phyloP scores from a whole-genome alignment of 2,797 vertebrate genomes.

The Leptatherina wallacei region DNA sequence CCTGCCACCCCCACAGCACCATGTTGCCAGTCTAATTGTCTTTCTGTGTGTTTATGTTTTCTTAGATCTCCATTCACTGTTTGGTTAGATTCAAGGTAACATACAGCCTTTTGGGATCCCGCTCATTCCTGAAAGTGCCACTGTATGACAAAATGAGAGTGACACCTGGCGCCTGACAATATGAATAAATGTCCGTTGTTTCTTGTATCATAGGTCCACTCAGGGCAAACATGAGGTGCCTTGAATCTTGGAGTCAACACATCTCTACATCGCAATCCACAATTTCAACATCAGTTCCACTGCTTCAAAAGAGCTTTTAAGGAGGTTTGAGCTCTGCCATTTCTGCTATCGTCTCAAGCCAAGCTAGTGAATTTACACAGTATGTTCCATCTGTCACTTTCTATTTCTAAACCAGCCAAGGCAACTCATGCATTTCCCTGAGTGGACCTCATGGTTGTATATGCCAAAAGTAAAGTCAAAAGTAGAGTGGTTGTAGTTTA shows the following conservation, averaged over 20 bases:
- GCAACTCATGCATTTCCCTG: constrained; percentile 29
- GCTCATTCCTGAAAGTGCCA: neutral
- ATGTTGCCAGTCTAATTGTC: too few relatives aligned
- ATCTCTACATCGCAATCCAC: neutral
- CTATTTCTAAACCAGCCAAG: constrained; percentile 51
- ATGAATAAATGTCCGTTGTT: neutral
- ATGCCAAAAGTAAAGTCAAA: constrained; percentile 36
- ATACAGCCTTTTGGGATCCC: neutral
- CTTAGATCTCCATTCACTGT: too few relatives aligned
- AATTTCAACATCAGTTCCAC: constrained; percentile 5
- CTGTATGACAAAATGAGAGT: neutral
- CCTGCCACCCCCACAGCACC: too few relatives aligned
- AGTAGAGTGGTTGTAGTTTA: constrained; percentile 32
- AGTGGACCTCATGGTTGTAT: constrained; percentile 11
- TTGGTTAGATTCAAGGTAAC: neutral
- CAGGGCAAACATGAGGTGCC: neutral
- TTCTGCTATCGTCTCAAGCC: constrained; percentile 25
- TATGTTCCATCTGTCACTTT: constrained; percentile 64
- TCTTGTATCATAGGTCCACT: neutral
- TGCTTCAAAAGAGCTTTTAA: neutral
- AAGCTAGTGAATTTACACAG: constrained; percentile 35
- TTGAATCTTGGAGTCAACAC: neutral
- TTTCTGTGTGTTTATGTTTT: too few relatives aligned
- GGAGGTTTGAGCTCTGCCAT: constrained; percentile 7
- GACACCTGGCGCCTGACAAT: neutral